phyloP scores from a whole-genome alignment of 35 echinoderm and acorn worm genomes.

The Diadema setosum region DNA sequence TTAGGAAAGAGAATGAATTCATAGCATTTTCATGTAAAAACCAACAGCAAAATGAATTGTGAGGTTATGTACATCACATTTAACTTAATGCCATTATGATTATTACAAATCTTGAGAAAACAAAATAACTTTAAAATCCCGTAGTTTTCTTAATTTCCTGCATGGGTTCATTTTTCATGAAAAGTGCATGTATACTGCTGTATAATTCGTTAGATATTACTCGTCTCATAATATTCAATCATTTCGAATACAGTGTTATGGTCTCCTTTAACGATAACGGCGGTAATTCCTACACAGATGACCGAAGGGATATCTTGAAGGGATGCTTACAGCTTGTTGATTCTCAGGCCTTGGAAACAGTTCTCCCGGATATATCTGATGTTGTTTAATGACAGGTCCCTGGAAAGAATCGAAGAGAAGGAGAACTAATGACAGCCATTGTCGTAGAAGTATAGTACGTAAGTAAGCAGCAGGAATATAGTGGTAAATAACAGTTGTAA shows the following conservation, averaged over 20 bases:
- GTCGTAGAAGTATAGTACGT: too few relatives aligned
- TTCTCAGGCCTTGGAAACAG: neutral
- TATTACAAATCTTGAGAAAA: too few relatives aligned
- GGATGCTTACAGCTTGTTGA: conserved; percentile 1
- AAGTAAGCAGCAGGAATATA: too few relatives aligned
- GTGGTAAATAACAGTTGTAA: too few relatives aligned
- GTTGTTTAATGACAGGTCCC: neutral
- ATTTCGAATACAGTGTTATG: neutral
- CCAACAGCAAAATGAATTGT: too few relatives aligned
- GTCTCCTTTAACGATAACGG: neutral
- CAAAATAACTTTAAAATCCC: too few relatives aligned
- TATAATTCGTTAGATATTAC: neutral
- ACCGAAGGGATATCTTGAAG: neutral
- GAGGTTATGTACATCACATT: too few relatives aligned
- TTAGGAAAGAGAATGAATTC: too few relatives aligned
- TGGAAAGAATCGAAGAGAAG: neutral
- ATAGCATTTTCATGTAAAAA: too few relatives aligned
- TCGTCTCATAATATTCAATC: neutral
- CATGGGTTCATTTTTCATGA: neutral
- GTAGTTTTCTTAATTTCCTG: neutral
- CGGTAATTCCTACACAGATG: neutral
- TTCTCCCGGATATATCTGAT: neutral
- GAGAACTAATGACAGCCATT: neutral
- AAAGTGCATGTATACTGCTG: neutral
- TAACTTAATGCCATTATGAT: too few relatives aligned